Evolutionary conservation across 2,888 invertebrate genomes (phyloP), one percentile per base, ranked within the genome.

Genomic region (Drosophila aldrichi): DNA sequence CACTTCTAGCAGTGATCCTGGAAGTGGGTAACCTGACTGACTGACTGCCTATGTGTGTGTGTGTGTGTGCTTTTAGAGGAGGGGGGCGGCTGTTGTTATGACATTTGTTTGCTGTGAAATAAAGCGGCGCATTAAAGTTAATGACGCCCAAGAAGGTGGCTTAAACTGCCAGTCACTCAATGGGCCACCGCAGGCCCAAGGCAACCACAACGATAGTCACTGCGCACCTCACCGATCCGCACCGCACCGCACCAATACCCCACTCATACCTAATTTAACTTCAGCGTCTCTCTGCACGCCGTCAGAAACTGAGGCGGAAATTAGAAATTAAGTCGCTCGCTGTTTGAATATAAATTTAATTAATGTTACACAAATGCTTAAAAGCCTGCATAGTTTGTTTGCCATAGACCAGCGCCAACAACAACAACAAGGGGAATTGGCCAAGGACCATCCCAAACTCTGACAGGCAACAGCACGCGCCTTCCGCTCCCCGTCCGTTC

Each of bases 301-400:
- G 76, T 76, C 71, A 51, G 76, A 76, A 69, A 73, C 69, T 76
- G 80, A 74, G 79, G 86, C 86, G 86, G 86, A 87, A 87, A 87
- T 87, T 87, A 89, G 86, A 87, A 87, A 87, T 87, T 87, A 87
- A 87, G 86, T 87, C 86, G 89, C 89, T 80, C 89, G 89, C 86
- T 82, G 88, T 87, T 87, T 87, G 86, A 87, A 87, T 87, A 87
- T 89, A 87, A 87, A 87, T 87, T 87, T 87, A 87, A 87, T 87
- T 87, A 87, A 87, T 89, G 86, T 89, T 76, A 87, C 89, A 87
- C 89, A 85, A 85, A 89, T 89, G 89, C 88, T 87, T 87, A 88
- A 89, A 88, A 89, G 84, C 81, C 73, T 69, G 72, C 81, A 71
- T 83, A 83, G 84, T 88, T 88, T 84, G 84, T 88, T 84, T 86